Conservation (phyloP, 2,888 invertebrate species). For the Isoperla grammatica region DNA sequence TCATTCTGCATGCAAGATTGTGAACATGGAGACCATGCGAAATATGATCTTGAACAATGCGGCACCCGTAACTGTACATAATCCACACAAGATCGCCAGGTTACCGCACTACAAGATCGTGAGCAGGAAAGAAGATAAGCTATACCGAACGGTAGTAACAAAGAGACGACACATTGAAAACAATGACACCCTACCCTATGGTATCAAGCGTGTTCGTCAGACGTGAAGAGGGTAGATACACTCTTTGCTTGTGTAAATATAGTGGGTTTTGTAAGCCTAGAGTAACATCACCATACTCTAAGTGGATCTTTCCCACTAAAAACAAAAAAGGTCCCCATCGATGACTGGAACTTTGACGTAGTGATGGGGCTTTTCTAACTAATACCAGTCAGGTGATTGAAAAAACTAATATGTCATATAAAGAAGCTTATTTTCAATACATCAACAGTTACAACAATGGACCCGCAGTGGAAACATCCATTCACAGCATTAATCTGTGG, state of each 20-base stretch:
- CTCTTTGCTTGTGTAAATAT: too few species aligned
- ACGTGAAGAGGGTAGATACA: too few species aligned
- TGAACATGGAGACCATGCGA: slow-evolving; percentile 2
- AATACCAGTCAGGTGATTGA: too few species aligned
- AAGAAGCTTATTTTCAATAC: too few species aligned
- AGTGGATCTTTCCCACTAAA: too few species aligned
- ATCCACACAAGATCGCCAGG: slow-evolving; percentile 1
- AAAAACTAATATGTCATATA: too few species aligned
- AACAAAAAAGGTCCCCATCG: too few species aligned
- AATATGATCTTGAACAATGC: neutral
- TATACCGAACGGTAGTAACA: neutral
- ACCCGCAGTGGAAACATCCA: neutral
- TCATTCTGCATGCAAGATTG: slow-evolving; percentile 2
- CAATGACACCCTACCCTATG: neutral
- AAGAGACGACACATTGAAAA: too few species aligned
- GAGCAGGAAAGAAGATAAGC: neutral
- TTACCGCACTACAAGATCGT: neutral
- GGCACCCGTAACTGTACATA: neutral
- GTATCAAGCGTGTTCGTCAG: neutral
- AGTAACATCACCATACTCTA: too few species aligned
- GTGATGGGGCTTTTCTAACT: too few species aligned
- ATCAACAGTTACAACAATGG: neutral
- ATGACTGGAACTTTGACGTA: too few species aligned
- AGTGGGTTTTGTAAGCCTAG: too few species aligned
- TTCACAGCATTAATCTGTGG: slow-evolving; percentile 1